These are phyloP conservation scores for Eubasilissa splendida DNA, from an alignment of 2,888 invertebrate genomes.

Conservation along the genomic window DNA sequence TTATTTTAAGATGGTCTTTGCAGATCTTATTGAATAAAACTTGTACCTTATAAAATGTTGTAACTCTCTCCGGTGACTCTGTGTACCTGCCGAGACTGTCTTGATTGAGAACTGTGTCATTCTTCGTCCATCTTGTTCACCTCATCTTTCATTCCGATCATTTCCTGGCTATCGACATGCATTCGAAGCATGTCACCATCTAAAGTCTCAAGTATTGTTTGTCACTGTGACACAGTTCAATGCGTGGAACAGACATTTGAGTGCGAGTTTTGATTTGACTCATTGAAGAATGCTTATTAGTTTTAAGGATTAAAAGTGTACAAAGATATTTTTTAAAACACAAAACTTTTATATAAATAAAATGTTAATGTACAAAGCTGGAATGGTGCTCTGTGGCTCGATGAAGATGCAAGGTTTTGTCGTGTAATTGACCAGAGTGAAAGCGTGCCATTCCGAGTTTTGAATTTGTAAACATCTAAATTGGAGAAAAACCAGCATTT, in stretches of 20 bases:
- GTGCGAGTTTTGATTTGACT: conserved; percentile 38
- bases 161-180: too few species aligned
- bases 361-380: conserved; percentile 34
- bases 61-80: conserved; percentile 8
- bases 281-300: conserved; percentile 56
- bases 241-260: conserved; percentile 6
- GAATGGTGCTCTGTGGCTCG: conserved; percentile 34
- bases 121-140: background rate
- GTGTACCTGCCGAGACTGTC: conserved; percentile 31
- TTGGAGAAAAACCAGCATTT: conserved; percentile 39
- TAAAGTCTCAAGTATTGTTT: background rate
- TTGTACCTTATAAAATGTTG: conserved; percentile 42
- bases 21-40: conserved; percentile 40
- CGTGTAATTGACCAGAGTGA: conserved; percentile 29
- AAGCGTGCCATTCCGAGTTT: conserved; percentile 27
- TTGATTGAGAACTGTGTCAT: background rate
- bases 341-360: conserved; percentile 55
- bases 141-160: too few species aligned
- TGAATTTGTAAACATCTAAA: conserved; percentile 15
- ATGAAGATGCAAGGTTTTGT: conserved; percentile 5
- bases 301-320: conserved; percentile 57
- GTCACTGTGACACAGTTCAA: conserved; percentile 4
- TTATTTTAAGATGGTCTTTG: conserved; percentile 29
- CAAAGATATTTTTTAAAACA: conserved; percentile 59
- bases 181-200: too few species aligned